Evolutionary conservation across 2,113 vertebrate species (phyloP).

Genomic region (Athene noctua): DNA sequence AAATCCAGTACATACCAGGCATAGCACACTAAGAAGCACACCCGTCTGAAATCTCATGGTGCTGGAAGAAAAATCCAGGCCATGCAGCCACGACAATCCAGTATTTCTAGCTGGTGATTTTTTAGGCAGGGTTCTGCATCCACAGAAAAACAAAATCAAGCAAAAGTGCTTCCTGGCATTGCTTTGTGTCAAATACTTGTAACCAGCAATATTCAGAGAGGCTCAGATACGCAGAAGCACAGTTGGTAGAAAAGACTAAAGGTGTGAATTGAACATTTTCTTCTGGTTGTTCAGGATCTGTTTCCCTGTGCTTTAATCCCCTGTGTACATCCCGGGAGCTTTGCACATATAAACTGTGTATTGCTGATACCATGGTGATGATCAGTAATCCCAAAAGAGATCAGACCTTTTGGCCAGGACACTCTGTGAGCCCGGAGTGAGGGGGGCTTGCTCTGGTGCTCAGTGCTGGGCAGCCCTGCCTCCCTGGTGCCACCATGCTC

Average conservation of each 20-base stretch:
- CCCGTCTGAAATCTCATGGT: not conserved
- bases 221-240: not conserved
- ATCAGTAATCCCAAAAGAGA: not conserved
- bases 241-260: not conserved
- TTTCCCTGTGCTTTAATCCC: not conserved
- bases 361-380: not conserved
- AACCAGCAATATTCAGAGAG: not conserved
- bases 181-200: not conserved
- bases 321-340: not conserved
- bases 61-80: not conserved
- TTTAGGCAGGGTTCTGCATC: not conserved
- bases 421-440: accelerated
- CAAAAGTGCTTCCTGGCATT: not conserved
- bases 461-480: not conserved
- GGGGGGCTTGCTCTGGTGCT: not conserved
- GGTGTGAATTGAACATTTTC: not conserved
- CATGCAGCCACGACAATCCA: not conserved
- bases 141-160: not conserved
- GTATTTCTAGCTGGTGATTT: conserved; percentile 26
- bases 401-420: not conserved
- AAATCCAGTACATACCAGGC: conserved; percentile 30
- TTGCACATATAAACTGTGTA: not conserved
- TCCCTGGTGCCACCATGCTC: not conserved
- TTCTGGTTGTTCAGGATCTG: not conserved
- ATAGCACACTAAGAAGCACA: conserved; percentile 7